Evolutionary conservation across 2,888 invertebrate genomes (phyloP), one percentile per base, ranked within the genome.

Genomic region (Conus canariensis): DNA sequence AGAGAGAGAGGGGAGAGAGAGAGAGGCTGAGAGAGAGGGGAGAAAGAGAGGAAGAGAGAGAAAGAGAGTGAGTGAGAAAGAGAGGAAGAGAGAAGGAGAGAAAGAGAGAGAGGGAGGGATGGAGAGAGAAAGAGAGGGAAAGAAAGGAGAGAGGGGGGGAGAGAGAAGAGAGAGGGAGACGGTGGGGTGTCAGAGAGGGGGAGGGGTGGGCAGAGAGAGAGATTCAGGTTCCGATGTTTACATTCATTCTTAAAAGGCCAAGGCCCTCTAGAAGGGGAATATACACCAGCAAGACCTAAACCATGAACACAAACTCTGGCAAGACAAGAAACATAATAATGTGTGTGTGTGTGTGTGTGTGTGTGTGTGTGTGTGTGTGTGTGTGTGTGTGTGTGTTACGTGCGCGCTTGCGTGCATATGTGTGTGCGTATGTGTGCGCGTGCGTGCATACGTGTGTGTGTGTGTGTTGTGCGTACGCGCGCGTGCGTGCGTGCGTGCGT

Each of bases 331-430:
- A 45, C 45, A 4, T 45, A 45, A 45, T 64, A 64, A 0, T 74
- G n/a, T 74, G 74, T 22, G 74, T 9, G 74, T 74, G 74, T 74
- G 74, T 74, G 74, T 74, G 74, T 64, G 64, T 64, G 64, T 64
- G 64, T 64, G 64, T 64, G 64, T 64, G 64, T 7, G 64, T 64
- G 64, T 64, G 64, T 64, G 64, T 7, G 60, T 60, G 60, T 12
- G 25, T 64, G 60, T 30, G 45, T 85, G 60, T 85, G 60, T 85
- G 85, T 85, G 85, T 85, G 85, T 30, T n/a, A n/a, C n/a, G n/a
- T 64, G 60, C 16, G 60, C 16, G 60, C 30, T 64, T 74, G 74
- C 8, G 5, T 74, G 74, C 19, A 19, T 74, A 19, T 74, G 74
- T 74, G 74, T 64, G 60, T 64, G 60, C 16, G 64, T 4, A 7